Base-by-base conservation (phyloP, 1,140 invertebrate species). In the Drosophila navojoa region DNA sequence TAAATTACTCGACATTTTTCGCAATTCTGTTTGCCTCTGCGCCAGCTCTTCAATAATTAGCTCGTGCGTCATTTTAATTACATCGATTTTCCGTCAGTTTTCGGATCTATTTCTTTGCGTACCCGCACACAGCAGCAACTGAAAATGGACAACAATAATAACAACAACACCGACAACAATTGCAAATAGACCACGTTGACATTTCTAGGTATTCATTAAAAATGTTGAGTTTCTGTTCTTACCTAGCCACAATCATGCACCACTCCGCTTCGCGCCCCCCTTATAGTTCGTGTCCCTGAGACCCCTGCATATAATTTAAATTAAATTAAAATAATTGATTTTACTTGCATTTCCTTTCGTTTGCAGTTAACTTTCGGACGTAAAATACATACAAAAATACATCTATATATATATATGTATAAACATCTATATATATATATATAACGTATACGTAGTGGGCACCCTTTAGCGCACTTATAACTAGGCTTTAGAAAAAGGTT, bases 301-400 rank as follows among this genome's bases (percentile, higher is more conserved):
- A 52, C 5, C 49, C 5, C 49, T 50, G 74, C 67, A 77, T 76
- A 55, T 54, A 53, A 77, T 79, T 89, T 89, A 82, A 87, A 87
- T 89, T 89, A 40, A 87, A 87, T 87, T 87, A 87, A 89, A 87
- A 87, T 82, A 82, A 87, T 82, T 82, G 82, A 82, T 87, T 87
- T 82, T 76, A 72, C 73, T 82, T 67, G 57, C 25, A 68, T 53
- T 76, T 78, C 62, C 10, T 59, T 59, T 55, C 19, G 16, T 5
- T 87, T 87, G 40, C 84, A 87, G 82, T 82, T 73, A 82, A 77
- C 69, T 74, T 74, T 79, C 22, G 72, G 60, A 69, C 66, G 54
- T 52, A 77, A 19, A 35, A 52, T 52, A 27, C 5, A 50, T 6
- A 53, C 9, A 15, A 4, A 53, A 3, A 22, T 47, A 47, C 5